Evolutionary conservation across 35 echinoderm and acorn worm species (phyloP), one percentile per base, ranked within the genome.

Genomic region (Stichopus chloronotus): DNA sequence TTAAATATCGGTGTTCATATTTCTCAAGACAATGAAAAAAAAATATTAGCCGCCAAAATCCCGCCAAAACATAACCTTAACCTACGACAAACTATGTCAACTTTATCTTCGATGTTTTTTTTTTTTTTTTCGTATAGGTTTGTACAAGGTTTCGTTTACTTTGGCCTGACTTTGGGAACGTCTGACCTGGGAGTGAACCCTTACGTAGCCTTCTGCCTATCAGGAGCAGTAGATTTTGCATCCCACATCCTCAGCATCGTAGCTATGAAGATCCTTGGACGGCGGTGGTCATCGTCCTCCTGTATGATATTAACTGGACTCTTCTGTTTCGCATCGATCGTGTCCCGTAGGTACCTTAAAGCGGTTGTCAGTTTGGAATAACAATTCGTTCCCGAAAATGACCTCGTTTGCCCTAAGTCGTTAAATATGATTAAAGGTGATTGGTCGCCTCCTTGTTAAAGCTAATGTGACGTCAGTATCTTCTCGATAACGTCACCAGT

Each of bases 91-190:
- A 43, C 30, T 43, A 43, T 43, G 30, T 43, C 30, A 43, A 43
- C 30, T 43, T 43, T 3, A 3, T 43, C 0, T 0, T 65, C 14
- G 59, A 61, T 61, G 1, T 10, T 2, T 61, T 61, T 3, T 78
- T 78, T 1, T 8, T 25, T 57, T 43, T 55, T 54, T 4, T 83
- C 56, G 5, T n/a, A 3, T 57, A 83, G 81, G 81, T 83, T 83
- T 56, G 81, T 83, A 11, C 81, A 83, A 16, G 81, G 81, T 17
- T 83, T 83, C 56, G 81, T 83, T 55, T 83, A 19, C 81, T 83
- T 56, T 55, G 81, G 81, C 2, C 52, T 83, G 10, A 56, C 81
- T 12, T 57, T 83, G 81, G 81, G 81, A 43, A 56, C 81, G 5
- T 53, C 81, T 8, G 14, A 13, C 30, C 81, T 83, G 9, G 81